These are phyloP conservation scores for Megalops cyprinoides DNA, from an alignment of 2,797 vertebrate genomes.

Conservation along the genomic window DNA sequence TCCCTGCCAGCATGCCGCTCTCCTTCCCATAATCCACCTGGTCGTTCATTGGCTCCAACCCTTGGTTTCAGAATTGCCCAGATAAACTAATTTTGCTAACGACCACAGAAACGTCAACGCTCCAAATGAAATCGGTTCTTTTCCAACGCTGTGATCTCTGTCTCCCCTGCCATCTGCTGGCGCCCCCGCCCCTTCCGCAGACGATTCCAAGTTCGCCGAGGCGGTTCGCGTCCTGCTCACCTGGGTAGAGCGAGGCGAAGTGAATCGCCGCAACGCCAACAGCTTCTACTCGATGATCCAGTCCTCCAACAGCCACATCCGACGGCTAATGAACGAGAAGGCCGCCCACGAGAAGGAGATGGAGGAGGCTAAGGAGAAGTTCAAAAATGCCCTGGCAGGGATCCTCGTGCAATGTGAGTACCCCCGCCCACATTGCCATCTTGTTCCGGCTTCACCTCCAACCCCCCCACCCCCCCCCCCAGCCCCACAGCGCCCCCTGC, in stretches of 20 bases:
- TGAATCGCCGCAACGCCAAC: conserved; percentile 93
- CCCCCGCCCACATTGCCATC: conserved; percentile 1
- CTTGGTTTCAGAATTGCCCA: conserved; percentile 49
- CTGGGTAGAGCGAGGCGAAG: conserved; percentile 93
- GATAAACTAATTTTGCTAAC: conserved; percentile 68
- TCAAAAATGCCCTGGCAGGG: conserved; percentile 88
- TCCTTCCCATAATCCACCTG: background rate
- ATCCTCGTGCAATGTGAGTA: conserved; percentile 95
- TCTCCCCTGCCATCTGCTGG: conserved; percentile 19
- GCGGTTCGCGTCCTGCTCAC: conserved; percentile 89
- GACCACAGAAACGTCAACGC: conserved; percentile 62
- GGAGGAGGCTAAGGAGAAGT: conserved; percentile 95
- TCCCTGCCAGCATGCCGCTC: conserved; percentile 18
- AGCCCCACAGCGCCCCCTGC: conserved; percentile 15
- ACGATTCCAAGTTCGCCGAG: conserved; percentile 88
- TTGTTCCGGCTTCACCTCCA: conserved; percentile 35
- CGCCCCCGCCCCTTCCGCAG: conserved; percentile 59
- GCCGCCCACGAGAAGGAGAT: conserved; percentile 91
- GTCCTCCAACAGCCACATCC: conserved; percentile 91
- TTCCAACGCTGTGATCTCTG: background rate
- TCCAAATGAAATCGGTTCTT: conserved; percentile 58
- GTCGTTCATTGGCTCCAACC: conserved; percentile 10
- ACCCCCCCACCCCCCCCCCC: conserved; percentile 37
- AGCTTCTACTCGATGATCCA: conserved; percentile 99
- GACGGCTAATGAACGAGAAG: conserved; percentile 87